A percentile compares a stretch with the other conserved stretches of the same genome.
These are phyloP conservation scores for Limnephilus lunatus DNA, from an alignment of 2,888 invertebrate genomes.

Conservation along the genomic window DNA sequence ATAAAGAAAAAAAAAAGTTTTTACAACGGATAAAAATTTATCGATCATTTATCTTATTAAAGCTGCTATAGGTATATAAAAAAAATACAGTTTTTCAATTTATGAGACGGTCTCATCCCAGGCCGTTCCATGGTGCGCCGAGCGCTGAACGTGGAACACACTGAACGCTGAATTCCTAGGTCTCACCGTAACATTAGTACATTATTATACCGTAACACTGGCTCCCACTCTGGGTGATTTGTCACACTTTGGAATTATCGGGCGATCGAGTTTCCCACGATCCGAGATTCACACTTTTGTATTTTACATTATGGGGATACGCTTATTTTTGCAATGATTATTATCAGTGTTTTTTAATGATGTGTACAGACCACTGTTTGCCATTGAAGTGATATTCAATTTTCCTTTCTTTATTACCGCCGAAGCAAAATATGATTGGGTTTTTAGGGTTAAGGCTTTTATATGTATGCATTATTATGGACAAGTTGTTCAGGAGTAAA, in stretches of 20 bases:
- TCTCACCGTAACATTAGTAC: background rate
- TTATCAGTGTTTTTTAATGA: background rate
- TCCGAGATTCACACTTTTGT: background rate
- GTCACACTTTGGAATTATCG: conserved; percentile 16
- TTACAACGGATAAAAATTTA: no score
- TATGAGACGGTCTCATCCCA: no score
- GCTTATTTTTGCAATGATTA: background rate
- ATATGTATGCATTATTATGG: no score
- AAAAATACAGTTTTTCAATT: no score
- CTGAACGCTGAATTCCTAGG: background rate
- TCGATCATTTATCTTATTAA: no score
- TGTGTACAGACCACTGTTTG: background rate
- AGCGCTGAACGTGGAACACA: background rate
- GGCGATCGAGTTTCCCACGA: conserved; percentile 1
- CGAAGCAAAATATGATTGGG: no score
- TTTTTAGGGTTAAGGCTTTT: no score
- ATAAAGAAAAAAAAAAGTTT: no score
- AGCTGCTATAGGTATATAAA: no score
- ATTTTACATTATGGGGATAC: background rate
- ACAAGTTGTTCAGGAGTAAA: no score
- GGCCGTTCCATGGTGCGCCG: no score
- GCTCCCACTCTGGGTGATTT: conserved; percentile 9
- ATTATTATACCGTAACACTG: background rate
- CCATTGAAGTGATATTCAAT: background rate
- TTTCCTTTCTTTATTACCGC: no score